Evolutionary conservation across 1,140 invertebrate genomes (phyloP).

Genomic region (Sycophila sp.): DNA sequence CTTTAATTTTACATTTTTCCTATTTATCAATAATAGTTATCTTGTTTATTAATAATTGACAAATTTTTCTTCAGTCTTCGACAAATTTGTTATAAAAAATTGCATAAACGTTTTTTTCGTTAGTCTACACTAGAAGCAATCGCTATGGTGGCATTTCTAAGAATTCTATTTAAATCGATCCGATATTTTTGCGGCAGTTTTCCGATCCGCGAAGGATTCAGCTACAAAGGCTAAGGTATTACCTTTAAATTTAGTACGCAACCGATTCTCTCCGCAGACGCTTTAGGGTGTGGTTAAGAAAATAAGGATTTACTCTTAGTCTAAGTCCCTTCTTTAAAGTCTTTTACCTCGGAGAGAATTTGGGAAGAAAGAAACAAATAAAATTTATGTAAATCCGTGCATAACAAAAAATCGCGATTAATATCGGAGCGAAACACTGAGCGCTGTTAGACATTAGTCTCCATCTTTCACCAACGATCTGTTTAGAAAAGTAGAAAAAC

Average conservation of each 20-base stretch:
- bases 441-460: no score
- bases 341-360: constrained; percentile 6
- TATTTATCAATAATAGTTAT: no score
- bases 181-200: constrained; percentile 13
- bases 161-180: constrained; percentile 58
- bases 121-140: no score
- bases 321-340: constrained; percentile 46
- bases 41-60: no score
- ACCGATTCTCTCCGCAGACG: constrained; percentile 44
- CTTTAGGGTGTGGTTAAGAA: constrained; percentile 46
- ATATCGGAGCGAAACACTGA: no score
- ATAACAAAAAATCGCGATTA: no score
- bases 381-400: background rate
- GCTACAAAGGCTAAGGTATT: constrained; percentile 59
- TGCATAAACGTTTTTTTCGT: no score
- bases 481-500: no score
- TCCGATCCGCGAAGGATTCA: constrained; percentile 48
- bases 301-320: constrained; percentile 53
- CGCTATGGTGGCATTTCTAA: no score
- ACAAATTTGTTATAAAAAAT: no score
- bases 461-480: no score
- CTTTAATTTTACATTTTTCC: background rate
- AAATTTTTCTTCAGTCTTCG: no score
- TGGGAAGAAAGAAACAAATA: background rate
- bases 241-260: constrained; percentile 62